Evolutionary conservation across 1,140 invertebrate species (phyloP), one percentile per base, ranked within the genome.

Genomic region (Rhagoletis pomonella): DNA sequence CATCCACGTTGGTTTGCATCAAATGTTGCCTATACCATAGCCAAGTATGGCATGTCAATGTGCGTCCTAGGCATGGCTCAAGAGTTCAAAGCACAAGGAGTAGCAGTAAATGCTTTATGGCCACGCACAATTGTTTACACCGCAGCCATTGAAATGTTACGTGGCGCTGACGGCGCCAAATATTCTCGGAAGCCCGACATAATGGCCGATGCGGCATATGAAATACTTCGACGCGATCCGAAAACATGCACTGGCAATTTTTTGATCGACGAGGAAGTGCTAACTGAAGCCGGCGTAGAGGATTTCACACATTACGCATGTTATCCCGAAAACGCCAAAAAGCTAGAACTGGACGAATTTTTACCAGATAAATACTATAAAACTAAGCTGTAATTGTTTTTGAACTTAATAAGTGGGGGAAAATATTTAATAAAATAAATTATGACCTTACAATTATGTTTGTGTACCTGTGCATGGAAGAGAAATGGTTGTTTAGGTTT

Each of bases 31-130:
- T 99, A 99, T 93, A 99, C 98, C 0, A 99, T 99, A 95, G 97
- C 98, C 0, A 99, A 99, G 91, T 99, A 98, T 92, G 98, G 98
- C 39, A 99, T 99, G 99, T 98, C 97, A 0, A 97, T 99, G 97
- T 99, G 98, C 94, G 97, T 97, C 2, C 94, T 99, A 19, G 98
- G 98, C 58, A 98, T 99, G 97, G 94, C 97, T 77, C 97, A 97
- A 89, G 98, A 99, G 94, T 97, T 99, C 88, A 96, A 95, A 91
- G 93, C 94, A 4, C 94, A 96, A 88, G 96, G 96, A 85, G 96
- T 99, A 89, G 97, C 96, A 86, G 98, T 99, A 3, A 99, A 99
- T 94, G 97, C 98, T 14, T 94, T 99, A 0, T 99, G 99, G 98
- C 98, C 98, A 4, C 95, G 94, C 93, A 99, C 97, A 92, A 97